Percentiles rank a stretch among this genome's conserved stretches.
Evolutionary conservation across 2,113 vertebrate genomes (phyloP).

Genomic region (Aegotheles bennettii): DNA sequence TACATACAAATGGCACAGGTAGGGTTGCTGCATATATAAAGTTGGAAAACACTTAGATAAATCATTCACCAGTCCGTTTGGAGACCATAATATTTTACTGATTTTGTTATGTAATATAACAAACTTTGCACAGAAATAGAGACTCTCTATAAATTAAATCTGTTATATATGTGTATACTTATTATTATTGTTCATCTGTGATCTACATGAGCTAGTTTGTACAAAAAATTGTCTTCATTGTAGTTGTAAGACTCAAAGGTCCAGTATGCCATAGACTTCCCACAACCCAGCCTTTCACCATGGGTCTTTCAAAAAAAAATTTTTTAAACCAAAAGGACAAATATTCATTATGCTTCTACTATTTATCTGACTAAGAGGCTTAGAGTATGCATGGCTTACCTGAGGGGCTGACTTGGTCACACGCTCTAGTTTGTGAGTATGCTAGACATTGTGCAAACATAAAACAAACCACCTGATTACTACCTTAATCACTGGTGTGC

Average conservation of each 20-base stretch:
- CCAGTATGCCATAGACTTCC: background rate
- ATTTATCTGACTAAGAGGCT: background rate
- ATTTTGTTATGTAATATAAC: background rate
- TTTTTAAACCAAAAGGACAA: background rate
- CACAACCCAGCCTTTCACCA: background rate
- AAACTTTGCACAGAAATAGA: background rate
- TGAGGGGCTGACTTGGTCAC: background rate
- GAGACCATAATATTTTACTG: background rate
- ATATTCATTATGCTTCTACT: background rate
- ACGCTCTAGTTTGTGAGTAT: background rate
- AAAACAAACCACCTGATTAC: background rate
- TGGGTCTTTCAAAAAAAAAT: background rate
- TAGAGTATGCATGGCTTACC: background rate
- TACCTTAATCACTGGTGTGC: background rate
- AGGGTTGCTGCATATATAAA: background rate
- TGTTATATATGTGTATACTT: rapidly evolving
- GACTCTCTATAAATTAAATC: background rate
- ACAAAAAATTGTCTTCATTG: background rate
- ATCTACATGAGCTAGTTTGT: background rate
- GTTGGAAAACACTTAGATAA: background rate
- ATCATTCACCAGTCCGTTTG: background rate
- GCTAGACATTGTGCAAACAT: background rate
- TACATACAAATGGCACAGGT: background rate
- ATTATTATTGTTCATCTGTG: background rate
- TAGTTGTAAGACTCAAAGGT: background rate